Conservation (phyloP, 2,797 vertebrate genomes). For the Dallia pectoralis region DNA sequence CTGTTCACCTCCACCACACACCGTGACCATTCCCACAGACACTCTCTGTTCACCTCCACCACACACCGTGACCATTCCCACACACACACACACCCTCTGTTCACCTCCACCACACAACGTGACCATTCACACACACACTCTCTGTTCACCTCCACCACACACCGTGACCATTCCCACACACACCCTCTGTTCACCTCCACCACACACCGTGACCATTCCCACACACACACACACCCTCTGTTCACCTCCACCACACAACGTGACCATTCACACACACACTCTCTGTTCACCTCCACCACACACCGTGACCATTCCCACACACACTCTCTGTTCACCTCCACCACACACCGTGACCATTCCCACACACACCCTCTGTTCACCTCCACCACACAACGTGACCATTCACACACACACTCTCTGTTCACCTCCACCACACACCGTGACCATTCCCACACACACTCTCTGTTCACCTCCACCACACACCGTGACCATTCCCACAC, state of each 20-base stretch:
- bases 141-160: constrained; percentile 87
- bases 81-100: too few relatives aligned
- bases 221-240: too few relatives aligned
- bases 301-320: not conserved
- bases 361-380: constrained; percentile 78
- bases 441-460: not conserved
- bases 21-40: not conserved
- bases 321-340: constrained; percentile 85
- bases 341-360: constrained; percentile 37
- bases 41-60: constrained; percentile 87
- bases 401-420: constrained; percentile 99
- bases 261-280: not conserved
- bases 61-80: not conserved
- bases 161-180: not conserved
- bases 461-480: constrained; percentile 87
- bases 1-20: constrained; percentile 87
- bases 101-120: not conserved
- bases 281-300: constrained; percentile 87
- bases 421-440: rapidly evolving
- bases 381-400: constrained; percentile 93
- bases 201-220: not conserved
- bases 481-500: not conserved
- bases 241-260: rapidly evolving
- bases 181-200: constrained; percentile 87
- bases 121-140: not conserved